These are phyloP conservation scores for Apis dorsata DNA, from an alignment of 1,140 invertebrate species.

Conservation along the genomic window DNA sequence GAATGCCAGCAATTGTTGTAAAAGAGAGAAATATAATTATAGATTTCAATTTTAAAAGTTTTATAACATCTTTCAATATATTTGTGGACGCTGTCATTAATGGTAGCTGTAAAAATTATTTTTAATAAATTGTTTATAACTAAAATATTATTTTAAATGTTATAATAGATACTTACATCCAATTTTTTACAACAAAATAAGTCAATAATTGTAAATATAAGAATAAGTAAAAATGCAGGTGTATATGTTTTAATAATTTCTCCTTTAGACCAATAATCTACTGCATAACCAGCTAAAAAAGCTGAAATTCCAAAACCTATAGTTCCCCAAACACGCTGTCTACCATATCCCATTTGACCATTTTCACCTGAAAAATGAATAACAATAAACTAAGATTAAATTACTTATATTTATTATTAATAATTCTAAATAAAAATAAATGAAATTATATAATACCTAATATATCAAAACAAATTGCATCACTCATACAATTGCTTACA, in stretches of 20 bases:
- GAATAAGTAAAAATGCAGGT: conserved; percentile 85
- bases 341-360: conserved; percentile 85
- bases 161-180: conserved; percentile 76
- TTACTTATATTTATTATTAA: background rate
- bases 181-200: conserved; percentile 83
- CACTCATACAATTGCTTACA: conserved; percentile 88
- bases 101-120: conserved; percentile 82
- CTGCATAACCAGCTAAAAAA: conserved; percentile 83
- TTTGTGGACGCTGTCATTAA: conserved; percentile 83
- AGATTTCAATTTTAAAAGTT: conserved; percentile 82
- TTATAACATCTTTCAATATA: conserved; percentile 83
- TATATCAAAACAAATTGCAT: conserved; percentile 90
- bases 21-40: conserved; percentile 86
- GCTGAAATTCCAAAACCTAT: conserved; percentile 87
- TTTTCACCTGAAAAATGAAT: conserved; percentile 77
- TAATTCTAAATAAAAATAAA: conserved; percentile 11
- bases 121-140: background rate
- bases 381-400: background rate
- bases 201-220: conserved; percentile 83
- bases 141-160: conserved; percentile 19
- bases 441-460: conserved; percentile 81
- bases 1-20: conserved; percentile 85
- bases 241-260: conserved; percentile 83
- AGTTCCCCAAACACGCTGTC: conserved; percentile 89
- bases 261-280: conserved; percentile 82